Evolutionary conservation across 2,113 vertebrate genomes (phyloP), one percentile per base, ranked within the genome.

Genomic region (Anguilla japonica): DNA sequence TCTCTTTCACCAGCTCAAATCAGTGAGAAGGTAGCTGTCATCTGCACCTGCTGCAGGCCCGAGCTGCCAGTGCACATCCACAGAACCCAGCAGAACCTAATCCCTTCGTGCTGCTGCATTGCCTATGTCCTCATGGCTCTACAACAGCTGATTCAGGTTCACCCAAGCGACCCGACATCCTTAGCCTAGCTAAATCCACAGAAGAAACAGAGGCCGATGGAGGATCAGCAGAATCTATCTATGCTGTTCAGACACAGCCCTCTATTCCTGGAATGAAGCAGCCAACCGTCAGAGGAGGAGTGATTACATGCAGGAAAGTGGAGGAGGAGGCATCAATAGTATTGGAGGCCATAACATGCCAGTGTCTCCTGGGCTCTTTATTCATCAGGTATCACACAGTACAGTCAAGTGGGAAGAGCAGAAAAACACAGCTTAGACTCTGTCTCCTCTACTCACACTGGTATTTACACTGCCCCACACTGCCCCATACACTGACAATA

Each of bases 351-450:
- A 78, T 14, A 71, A 39, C 29, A 29, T 29, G 46, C 11, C 40
- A 46, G 50, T 79, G 71, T 50, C 20, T 34, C 39, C 9, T n/a
- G 67, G 14, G 3, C 67, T n/a, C 16, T 39, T 83, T 56, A 83
- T 75, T 83, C 41, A 63, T 87, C 81, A 83, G 78, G 67, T 83
- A 46, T 87, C 63, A 87, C 41, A 41, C 81, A 83, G 81, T 67
- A 83, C 57, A 81, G 43, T 46, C 43, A 46, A 46, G 43, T 2
- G 8, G 34, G 4, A 46, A 6, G 43, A 6, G 43, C 4, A 46
- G 43, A 46, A 46, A 46, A 46, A 8, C 43, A 46, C 41, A 86
- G 81, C 71, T 86, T 75, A 86, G 85, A 85, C 67, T n/a, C 71
- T 15, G 46, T 85, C 29, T 14, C 75, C 71, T 16, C 79, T 43